Percentiles rank a stretch among this genome's conserved stretches.
Evolutionary conservation across 2,113 vertebrate genomes (phyloP).

Genomic region (Varanus salvator): DNA sequence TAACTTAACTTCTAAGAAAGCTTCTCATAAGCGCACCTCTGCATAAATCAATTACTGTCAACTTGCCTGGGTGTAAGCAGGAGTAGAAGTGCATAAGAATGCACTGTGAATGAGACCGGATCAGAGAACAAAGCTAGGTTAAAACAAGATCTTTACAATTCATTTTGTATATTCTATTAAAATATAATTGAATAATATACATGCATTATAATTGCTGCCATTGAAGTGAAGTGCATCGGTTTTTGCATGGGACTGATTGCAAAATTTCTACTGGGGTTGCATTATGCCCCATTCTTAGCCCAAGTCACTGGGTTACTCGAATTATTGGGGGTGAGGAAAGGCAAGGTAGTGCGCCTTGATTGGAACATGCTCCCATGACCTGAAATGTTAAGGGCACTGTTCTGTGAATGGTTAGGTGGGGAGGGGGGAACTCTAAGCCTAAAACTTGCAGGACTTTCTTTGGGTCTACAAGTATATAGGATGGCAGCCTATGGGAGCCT

Average conservation of each 20-base stretch:
- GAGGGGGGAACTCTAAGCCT: no score
- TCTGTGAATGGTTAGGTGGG: not conserved
- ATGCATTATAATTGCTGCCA: not conserved
- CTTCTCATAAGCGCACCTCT: not conserved
- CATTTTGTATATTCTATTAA: no score
- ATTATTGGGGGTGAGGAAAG: not conserved
- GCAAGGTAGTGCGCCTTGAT: no score
- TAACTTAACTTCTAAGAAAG: no score
- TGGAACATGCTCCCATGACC: not conserved
- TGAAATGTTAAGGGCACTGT: not conserved
- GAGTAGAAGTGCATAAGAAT: not conserved
- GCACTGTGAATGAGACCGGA: not conserved
- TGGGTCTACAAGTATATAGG: no score
- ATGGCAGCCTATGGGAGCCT: not conserved
- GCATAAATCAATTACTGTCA: not conserved
- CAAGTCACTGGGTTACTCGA: not conserved
- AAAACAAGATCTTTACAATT: not conserved
- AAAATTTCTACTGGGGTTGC: not conserved
- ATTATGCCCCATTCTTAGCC: not conserved
- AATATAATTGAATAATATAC: no score
- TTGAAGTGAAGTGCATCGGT: not conserved
- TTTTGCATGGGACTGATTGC: not conserved
- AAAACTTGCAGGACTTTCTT: no score
- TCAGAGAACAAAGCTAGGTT: not conserved
- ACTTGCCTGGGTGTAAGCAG: not conserved